Conservation (phyloP, 2,888 invertebrate genomes). For the Himalopsyche kuldschensis region DNA sequence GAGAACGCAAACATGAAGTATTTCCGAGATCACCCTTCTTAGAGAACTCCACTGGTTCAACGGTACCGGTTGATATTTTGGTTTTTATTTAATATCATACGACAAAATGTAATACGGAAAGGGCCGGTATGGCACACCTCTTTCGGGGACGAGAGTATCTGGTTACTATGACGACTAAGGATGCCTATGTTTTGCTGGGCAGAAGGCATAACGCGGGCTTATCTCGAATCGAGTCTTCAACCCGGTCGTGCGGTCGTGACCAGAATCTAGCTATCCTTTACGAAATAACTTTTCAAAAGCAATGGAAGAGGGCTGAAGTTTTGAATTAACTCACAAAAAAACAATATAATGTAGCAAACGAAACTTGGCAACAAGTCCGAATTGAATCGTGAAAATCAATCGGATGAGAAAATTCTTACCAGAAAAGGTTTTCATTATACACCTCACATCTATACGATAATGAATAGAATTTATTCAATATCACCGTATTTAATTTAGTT, state of each 20-base stretch:
- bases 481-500: too few relatives aligned
- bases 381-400: not conserved
- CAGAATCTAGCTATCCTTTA: conserved; percentile 25
- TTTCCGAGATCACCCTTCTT: too few relatives aligned
- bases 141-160: not conserved
- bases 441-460: too few relatives aligned
- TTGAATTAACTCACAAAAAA: not conserved
- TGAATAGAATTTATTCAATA: too few relatives aligned
- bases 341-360: not conserved
- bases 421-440: not conserved
- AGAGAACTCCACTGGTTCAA: not conserved
- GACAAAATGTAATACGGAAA: not conserved
- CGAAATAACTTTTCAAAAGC: conserved; percentile 10
- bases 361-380: not conserved
- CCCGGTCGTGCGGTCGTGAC: conserved; percentile 31
- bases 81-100: not conserved
- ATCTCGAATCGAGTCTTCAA: conserved; percentile 20
- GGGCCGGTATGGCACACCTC: not conserved
- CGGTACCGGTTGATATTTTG: not conserved
- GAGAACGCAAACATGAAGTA: too few relatives aligned
- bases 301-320: not conserved
- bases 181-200: not conserved
- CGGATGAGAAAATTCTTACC: not conserved
- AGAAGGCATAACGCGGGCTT: not conserved
- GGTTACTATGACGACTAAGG: not conserved